A percentile compares a stretch with the other conserved stretches of the same genome.
Conservation (phyloP, 2,888 invertebrate genomes). For the Lomographa bimaculata region DNA sequence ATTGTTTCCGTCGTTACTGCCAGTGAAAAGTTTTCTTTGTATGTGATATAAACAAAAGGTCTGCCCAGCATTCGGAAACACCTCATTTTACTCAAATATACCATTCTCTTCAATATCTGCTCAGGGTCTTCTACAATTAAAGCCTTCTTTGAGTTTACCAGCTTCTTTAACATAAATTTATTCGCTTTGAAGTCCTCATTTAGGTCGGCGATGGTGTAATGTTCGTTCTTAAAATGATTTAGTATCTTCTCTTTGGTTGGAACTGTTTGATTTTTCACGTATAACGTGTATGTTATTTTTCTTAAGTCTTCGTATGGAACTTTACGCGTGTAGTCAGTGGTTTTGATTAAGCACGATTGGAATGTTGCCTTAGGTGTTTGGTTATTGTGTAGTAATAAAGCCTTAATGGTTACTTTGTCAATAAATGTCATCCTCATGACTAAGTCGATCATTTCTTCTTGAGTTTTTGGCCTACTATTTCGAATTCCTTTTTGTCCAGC, state of each 20-base stretch:
- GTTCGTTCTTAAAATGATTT: background rate
- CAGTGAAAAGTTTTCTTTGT: background rate
- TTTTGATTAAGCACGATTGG: background rate
- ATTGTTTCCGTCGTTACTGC: background rate
- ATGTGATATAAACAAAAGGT: background rate
- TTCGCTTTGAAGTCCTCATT: background rate
- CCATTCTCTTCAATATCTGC: constrained; percentile 1
- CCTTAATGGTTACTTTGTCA: background rate
- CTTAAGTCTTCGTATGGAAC: background rate
- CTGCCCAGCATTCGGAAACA: background rate
- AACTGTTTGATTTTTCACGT: background rate
- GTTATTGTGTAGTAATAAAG: no score
- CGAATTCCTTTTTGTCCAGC: no score
- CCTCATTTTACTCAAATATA: background rate
- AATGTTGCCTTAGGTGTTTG: background rate
- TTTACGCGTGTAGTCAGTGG: background rate
- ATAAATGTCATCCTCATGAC: background rate
- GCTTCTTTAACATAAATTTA: background rate
- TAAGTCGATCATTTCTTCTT: background rate
- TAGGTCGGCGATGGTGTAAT: background rate
- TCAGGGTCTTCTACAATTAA: constrained; percentile 2
- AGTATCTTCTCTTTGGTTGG: background rate
- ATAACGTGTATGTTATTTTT: background rate
- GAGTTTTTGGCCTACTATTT: background rate
- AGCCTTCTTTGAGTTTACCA: background rate